Conservation (phyloP, 2,888 invertebrate species). For the Cephus runcator region DNA sequence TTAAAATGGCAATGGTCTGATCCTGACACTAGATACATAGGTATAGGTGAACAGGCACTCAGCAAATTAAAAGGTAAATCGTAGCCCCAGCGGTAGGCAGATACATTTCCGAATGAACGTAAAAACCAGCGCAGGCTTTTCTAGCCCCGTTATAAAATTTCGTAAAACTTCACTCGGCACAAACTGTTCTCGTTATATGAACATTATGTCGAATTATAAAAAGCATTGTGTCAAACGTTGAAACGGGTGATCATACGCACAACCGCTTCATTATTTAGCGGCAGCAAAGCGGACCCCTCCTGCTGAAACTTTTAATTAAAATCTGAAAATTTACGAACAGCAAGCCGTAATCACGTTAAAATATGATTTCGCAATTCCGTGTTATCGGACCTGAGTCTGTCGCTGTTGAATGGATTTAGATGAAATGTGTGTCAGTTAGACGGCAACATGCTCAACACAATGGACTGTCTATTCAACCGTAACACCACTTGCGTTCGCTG, state of each 20-base stretch:
- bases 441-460: conserved; percentile 1
- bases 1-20: neutral
- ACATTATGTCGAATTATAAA: conserved; percentile 24
- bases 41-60: neutral
- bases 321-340: conserved; percentile 46
- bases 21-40: neutral
- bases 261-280: conserved; percentile 35
- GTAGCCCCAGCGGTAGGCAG: neutral
- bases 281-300: conserved; percentile 30
- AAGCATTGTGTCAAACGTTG: conserved; percentile 25
- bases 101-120: neutral
- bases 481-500: conserved; percentile 6
- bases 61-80: neutral
- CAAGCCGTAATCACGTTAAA: conserved; percentile 43
- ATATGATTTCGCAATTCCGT: conserved; percentile 43
- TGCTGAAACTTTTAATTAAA: conserved; percentile 49
- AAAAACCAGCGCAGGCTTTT: neutral
- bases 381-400: conserved; percentile 9
- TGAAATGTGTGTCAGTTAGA: conserved; percentile 1
- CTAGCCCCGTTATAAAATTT: neutral
- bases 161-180: neutral
- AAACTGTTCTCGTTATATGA: conserved; percentile 15
- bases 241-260: conserved; percentile 35
- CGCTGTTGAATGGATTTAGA: conserved; percentile 32
- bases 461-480: conserved; percentile 8